Conservation (phyloP, 2,113 vertebrate genomes). For the Apistogramma diplotaenia region DNA sequence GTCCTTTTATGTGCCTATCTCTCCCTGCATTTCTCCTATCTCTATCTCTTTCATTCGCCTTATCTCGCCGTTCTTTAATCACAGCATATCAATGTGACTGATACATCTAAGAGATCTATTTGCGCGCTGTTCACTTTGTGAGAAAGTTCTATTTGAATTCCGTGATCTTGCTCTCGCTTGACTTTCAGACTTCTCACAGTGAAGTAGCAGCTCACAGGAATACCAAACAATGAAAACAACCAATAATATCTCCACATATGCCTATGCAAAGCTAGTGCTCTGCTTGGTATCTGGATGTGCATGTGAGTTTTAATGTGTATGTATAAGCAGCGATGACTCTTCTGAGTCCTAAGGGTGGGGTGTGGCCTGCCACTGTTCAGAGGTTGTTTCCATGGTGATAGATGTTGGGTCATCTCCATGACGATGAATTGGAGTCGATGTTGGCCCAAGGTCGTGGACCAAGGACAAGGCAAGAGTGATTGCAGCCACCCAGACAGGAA, state of each 20-base stretch:
- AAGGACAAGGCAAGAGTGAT: slow-evolving; percentile 74
- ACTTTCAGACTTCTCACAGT: slow-evolving; percentile 46
- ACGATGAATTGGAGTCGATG: slow-evolving; percentile 63
- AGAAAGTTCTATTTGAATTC: slow-evolving; percentile 57
- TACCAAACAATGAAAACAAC: slow-evolving; percentile 33
- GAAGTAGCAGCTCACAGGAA: slow-evolving; percentile 27
- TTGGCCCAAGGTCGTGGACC: slow-evolving; percentile 70
- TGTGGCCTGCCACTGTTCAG: slow-evolving; percentile 46
- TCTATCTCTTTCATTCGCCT: slow-evolving; percentile 43
- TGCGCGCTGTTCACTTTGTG: slow-evolving; percentile 43
- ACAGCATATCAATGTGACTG: slow-evolving; percentile 51
- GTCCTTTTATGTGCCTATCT: slow-evolving; percentile 57
- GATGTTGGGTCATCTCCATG: slow-evolving; percentile 73
- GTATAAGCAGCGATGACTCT: neutral
- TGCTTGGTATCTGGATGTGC: neutral
- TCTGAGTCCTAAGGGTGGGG: slow-evolving; percentile 46
- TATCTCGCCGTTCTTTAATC: slow-evolving; percentile 60
- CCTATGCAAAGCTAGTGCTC: slow-evolving; percentile 5
- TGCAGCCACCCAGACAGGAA: slow-evolving; percentile 77
- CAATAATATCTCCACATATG: neutral
- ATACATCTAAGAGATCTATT: slow-evolving; percentile 53
- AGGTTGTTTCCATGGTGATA: slow-evolving; percentile 70
- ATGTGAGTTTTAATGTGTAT: slow-evolving; percentile 5
- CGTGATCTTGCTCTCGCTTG: slow-evolving; percentile 17
- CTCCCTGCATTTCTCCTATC: slow-evolving; percentile 36